Conservation (phyloP, 1,140 invertebrate species). For the Luehdorfia chinensis region DNA sequence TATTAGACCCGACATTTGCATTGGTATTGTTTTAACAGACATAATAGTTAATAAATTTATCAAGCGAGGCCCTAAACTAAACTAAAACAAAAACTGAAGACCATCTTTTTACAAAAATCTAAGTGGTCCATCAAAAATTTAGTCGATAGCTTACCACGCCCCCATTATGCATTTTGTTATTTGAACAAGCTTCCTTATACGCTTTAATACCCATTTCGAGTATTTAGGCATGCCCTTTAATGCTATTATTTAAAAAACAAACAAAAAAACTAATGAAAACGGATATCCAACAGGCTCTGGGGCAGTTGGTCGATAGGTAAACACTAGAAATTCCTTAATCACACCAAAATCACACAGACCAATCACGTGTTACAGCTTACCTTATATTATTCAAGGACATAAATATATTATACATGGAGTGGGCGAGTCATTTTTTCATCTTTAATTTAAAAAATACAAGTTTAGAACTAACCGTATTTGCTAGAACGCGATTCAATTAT, state of each 20-base stretch:
- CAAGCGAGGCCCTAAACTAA: too few species aligned
- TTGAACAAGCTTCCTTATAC: constrained; percentile 22
- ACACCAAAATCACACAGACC: constrained; percentile 4
- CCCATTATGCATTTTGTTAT: constrained; percentile 21
- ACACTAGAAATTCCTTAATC: constrained; percentile 14
- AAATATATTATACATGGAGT: constrained; percentile 1
- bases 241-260: constrained; percentile 14
- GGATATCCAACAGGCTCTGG: constrained; percentile 40
- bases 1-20: too few species aligned
- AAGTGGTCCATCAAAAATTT: neutral
- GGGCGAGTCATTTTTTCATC: constrained; percentile 4
- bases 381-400: neutral
- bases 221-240: constrained; percentile 35
- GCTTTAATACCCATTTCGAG: constrained; percentile 19
- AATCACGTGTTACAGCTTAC: constrained; percentile 14
- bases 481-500: too few species aligned
- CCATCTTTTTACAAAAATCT: too few species aligned
- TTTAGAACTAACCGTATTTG: constrained; percentile 1
- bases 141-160: constrained; percentile 4
- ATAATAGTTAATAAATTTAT: too few species aligned
- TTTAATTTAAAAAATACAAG: neutral
- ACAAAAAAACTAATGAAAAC: constrained; percentile 24
- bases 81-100: too few species aligned
- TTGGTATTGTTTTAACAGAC: too few species aligned
- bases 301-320: constrained; percentile 53